Base-by-base conservation (phyloP, 2,113 vertebrate species). In the Elachura formosa region DNA sequence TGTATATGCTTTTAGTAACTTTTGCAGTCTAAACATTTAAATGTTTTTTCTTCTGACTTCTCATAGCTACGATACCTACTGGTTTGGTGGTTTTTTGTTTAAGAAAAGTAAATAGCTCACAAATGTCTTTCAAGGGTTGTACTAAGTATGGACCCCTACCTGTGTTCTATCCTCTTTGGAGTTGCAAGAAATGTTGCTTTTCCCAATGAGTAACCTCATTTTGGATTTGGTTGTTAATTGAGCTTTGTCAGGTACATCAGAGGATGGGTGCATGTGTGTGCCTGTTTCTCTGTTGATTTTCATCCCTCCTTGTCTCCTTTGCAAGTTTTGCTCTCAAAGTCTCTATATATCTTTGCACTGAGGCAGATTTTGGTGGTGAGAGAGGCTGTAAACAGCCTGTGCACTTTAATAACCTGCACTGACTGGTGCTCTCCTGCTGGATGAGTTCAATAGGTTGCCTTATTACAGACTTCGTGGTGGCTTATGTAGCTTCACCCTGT, bases 371-470 rank as follows among this genome's bases (percentile, higher is more conserved):
- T 0, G 3, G 64, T 18, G 52, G 29, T 0, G 0, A 59, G 58
- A 22, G 64, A 84, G 63, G n/a, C 46, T 62, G 52, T 89, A 85
- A 93, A 71, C 71, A 73, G 22, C 33, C 45, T 21, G 7, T 0
- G 0, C 2, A 9, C 19, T 87, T 88, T 58, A 51, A 38, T 55
- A n/a, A 5, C 33, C 40, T 58, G 46, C 0, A 0, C 59, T 66
- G 59, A 14, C 62, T 58, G 45, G 13, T 68, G 46, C 49, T 79
- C 31, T 93, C 59, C 67, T 5, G n/a, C 79, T 74, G 87, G 56
- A 92, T 1, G 14, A 56, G 74, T 93, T 95, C 81, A 92, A 29
- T 66, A 96, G 82, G 68, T 90, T 96, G 68, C 82, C 62, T 90
- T 78, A 45, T 76, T 69, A 63, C n/a, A 82, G 74, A 71, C 85